Base-by-base conservation (phyloP, 2,797 vertebrate species). In the Leptatherina wallacei region DNA sequence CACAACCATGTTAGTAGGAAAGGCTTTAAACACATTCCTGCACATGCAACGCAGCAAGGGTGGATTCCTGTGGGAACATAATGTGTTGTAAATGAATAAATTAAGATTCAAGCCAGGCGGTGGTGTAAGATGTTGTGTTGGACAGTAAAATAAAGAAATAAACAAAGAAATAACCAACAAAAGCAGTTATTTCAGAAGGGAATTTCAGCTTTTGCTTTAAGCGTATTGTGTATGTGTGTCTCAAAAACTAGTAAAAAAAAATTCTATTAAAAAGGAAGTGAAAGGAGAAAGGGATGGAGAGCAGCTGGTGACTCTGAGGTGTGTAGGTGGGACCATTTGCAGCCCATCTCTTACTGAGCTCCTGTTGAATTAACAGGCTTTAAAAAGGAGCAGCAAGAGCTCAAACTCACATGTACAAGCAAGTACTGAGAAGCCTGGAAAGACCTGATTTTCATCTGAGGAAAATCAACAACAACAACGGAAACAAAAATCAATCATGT, bases 311-410 rank as follows among this genome's bases (percentile, higher is more conserved):
- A 75, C 44, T 86, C 86, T 77, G 63, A 73, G 71, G 71, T 83
- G 89, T 93, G 93, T 93, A 94, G 92, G 93, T 85, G 91, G 89
- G 87, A 86, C 85, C 84, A 78, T 90, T 92, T 91, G 85, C 83
- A 88, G 51, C 71, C 71, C 35, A 73, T 89, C 84, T 88, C 81
- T 75, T 80, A 76, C 67, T 35, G 64, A 85, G 82, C 61, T 84
- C 84, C 83, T 54, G 30, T 74, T 85, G 86, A 89, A 87, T 86
- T 82, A 85, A 87, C 78, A 49, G 68, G 88, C 82, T 83, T 83
- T 77, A 76, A 89, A 85, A 63, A 71, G 44, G 58, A 33, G 54
- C 71, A 80, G 79, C 69, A 76, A 67, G 49, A 78, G 67, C 52
- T 63, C 58, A 42, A 75, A 78, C 66, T 69, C 69, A 73, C 24